These are phyloP conservation scores for Crotalus tigris DNA, from an alignment of 2,113 vertebrate genomes.

Conservation along the genomic window DNA sequence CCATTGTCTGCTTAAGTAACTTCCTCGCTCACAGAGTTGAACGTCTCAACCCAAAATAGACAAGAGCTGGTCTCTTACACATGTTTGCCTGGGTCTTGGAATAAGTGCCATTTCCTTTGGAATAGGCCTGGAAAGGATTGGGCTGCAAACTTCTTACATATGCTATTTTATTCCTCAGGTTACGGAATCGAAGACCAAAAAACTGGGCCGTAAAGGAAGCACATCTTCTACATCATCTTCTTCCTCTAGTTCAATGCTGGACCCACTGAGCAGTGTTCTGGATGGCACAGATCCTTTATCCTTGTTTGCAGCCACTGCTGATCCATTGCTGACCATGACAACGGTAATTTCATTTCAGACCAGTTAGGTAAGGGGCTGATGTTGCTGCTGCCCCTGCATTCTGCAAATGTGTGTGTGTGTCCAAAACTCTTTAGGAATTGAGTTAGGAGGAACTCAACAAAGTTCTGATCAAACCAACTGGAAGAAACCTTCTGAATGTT, in stretches of 20 bases:
- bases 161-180: conserved; percentile 71
- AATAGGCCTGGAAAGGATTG: not conserved
- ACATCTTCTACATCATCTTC: conserved; percentile 91
- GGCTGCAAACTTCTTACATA: not conserved
- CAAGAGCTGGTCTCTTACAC: not conserved
- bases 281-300: conserved; percentile 94
- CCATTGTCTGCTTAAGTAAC: not conserved
- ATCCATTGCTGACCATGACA: conserved; percentile 57
- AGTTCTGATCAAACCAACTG: not conserved
- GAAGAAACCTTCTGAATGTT: not conserved
- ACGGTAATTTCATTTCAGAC: not conserved
- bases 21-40: not conserved
- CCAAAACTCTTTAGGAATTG: not conserved
- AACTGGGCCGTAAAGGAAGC: conserved; percentile 86
- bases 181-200: conserved; percentile 87
- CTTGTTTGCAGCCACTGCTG: conserved; percentile 84
- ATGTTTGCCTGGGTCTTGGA: not conserved
- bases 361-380: not conserved
- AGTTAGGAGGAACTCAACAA: not conserved
- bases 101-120: not conserved
- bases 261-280: conserved; percentile 89
- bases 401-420: not conserved
- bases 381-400: not conserved
- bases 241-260: conserved; percentile 82
- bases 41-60: not conserved